Evolutionary conservation across 2,888 invertebrate genomes (phyloP).

Genomic region (Lydus trimaculatus): DNA sequence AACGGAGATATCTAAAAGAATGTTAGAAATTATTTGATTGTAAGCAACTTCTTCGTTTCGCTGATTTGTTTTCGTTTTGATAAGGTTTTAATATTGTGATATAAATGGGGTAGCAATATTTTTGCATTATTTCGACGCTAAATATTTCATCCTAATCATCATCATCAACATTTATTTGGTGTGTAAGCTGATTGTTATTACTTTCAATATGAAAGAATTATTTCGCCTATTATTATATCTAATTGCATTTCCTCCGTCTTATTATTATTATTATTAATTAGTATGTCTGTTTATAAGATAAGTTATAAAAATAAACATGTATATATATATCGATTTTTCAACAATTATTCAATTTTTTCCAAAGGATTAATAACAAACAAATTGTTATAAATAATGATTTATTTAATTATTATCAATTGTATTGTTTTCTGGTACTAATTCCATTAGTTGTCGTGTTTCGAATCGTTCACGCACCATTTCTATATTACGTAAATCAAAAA

Average conservation of each 20-base stretch:
- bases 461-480: slow-evolving; percentile 65
- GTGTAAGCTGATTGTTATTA: slow-evolving; percentile 34
- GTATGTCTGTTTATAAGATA: slow-evolving; percentile 45
- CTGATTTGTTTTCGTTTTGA: background rate
- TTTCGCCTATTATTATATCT: slow-evolving; percentile 13
- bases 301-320: slow-evolving; percentile 41
- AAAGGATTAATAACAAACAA: too few relatives aligned
- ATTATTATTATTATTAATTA: slow-evolving; percentile 35
- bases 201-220: slow-evolving; percentile 34
- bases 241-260: slow-evolving; percentile 22
- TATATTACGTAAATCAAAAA: slow-evolving; percentile 69
- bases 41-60: too few relatives aligned
- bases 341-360: too few relatives aligned
- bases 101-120: slow-evolving; percentile 43
- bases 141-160: slow-evolving; percentile 27
- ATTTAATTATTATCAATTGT: slow-evolving; percentile 15
- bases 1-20: slow-evolving; percentile 16
- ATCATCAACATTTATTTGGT: slow-evolving; percentile 32
- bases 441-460: slow-evolving; percentile 59
- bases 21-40: too few relatives aligned
- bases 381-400: background rate
- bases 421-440: slow-evolving; percentile 40
- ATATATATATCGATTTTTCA: slow-evolving; percentile 33
- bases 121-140: slow-evolving; percentile 45
- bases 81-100: slow-evolving; percentile 38